Evolutionary conservation across 2,888 invertebrate genomes (phyloP), one percentile per base, ranked within the genome.

Genomic region (Lissonota sp.): DNA sequence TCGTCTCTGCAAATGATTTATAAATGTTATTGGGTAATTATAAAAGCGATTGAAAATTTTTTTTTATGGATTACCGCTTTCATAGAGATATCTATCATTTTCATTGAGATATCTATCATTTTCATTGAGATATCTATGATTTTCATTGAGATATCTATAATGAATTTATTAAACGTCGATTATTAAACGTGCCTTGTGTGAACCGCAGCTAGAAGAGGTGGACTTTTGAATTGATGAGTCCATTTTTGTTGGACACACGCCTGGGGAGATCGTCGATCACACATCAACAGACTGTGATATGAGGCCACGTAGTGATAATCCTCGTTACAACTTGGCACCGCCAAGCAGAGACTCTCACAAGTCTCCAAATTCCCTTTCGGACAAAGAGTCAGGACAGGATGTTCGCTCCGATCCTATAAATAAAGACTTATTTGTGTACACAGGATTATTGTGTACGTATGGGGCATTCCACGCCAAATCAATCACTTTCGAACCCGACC

Each of bases 201-300:
- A 16, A 93, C 88, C 5, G 91, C 87, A 51, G 93, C 92, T 66
- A 93, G 93, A 0, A 94, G 91, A 0, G 95, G 94, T 4, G 93
- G 88, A 78, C 93, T 93, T 83, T 93, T 93, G 89, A 95, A 94
- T 5, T 94, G 94, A 83, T 95, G 95, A 0, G 93, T 94, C 95
- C 95, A 95, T 79, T 94, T 92, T 83, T 94, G 94, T 4, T 93
- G 87, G 0, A 93, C 86, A 16, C 87, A 86, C 7, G 84, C 75
- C n/a, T 85, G 83, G 5, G 82, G 72, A 16, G 83, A 86, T 42
- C 92, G 89, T 62, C 84, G 88, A 79, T 92, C 92, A 10, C 89
- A 86, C 82, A 91, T 84, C 67, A 92, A 79, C 3, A 91, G 78
- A 82, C 84, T 90, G 70, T 92, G 92, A 84, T 87, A 88, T 42